Evolutionary conservation across 2,797 vertebrate species (phyloP), one percentile per base, ranked within the genome.

Genomic region (Miichthys miiuy): DNA sequence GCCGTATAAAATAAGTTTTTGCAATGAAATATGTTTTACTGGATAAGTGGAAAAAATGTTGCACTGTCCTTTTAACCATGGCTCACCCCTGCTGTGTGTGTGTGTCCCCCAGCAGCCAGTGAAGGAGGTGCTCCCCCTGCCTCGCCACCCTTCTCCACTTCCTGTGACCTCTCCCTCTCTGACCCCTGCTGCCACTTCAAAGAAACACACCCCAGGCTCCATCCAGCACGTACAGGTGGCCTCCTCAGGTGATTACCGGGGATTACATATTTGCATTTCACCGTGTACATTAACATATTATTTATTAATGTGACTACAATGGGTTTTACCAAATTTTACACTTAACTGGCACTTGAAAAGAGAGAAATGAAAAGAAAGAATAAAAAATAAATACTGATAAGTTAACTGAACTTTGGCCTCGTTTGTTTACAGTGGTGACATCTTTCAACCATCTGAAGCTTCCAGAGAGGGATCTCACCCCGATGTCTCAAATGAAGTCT

Each of bases 81-180:
- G 68, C 76, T 85, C 85, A 87, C 64, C 23, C 68, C 74, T 51
- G 62, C 74, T 67, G 42, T 83, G 46, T 66, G 56, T 74, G 47
- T 84, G 77, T 76, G 66, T 92, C 85, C 52, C 58, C 93, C 86
- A 93, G 92, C 93, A 95, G 94, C 94, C 94, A 27, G 93, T 95
- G 86, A 96, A 95, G 54, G 93, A 96, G 80, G 95, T 95, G 54
- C 88, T 87, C 65, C 94, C 95, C 50, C 83, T 94, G 63, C 94
- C 92, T 86, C 92, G 92, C 42, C 73, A 79, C 68, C 86, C 92
- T 1, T 61, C 82, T 27, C 65, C 76, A 17, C 62, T 83, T 56
- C 83, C 83, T 71, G 60, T 81, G 13, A 88, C 89, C 70, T 77
- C 88, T 55, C 70, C 90, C 61, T 68, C 82, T 20, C 52, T 60